Conservation (phyloP, 2,797 vertebrate genomes). For the Morus bassanus region DNA sequence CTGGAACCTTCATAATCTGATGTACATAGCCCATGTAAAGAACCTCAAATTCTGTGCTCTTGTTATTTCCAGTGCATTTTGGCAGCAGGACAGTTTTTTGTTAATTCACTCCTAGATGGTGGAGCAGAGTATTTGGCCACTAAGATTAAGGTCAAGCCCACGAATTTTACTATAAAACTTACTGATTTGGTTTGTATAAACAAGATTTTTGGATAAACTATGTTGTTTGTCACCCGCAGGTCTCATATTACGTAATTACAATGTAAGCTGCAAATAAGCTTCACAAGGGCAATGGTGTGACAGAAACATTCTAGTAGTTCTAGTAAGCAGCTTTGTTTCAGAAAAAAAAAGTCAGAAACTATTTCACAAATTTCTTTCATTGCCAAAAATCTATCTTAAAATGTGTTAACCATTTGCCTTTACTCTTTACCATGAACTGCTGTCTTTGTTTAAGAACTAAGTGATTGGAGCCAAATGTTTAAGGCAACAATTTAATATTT, state of each 20-base stretch:
- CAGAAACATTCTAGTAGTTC: background rate
- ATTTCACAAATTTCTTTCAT: constrained; percentile 41
- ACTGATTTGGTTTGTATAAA: background rate
- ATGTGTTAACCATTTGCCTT: constrained; percentile 53
- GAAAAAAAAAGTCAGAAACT: constrained; percentile 3
- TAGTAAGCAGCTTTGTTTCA: background rate
- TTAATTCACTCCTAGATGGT: background rate
- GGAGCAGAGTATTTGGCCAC: background rate
- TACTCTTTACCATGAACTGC: background rate
- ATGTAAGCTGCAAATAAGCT: background rate
- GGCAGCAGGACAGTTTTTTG: background rate
- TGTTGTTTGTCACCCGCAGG: background rate
- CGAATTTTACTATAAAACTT: background rate
- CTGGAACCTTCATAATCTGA: background rate
- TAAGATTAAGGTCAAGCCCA: background rate
- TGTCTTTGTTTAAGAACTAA: constrained; percentile 15
- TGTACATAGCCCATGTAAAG: background rate
- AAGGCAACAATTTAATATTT: constrained; percentile 13
- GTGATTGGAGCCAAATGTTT: constrained; percentile 37
- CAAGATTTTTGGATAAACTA: background rate
- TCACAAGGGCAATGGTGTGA: background rate
- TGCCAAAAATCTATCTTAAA: constrained; percentile 60
- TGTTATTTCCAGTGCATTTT: background rate
- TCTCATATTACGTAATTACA: background rate
- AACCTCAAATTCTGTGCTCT: background rate